Evolutionary conservation across 2,888 invertebrate species (phyloP).

Genomic region (Eupeodes latifasciatus): DNA sequence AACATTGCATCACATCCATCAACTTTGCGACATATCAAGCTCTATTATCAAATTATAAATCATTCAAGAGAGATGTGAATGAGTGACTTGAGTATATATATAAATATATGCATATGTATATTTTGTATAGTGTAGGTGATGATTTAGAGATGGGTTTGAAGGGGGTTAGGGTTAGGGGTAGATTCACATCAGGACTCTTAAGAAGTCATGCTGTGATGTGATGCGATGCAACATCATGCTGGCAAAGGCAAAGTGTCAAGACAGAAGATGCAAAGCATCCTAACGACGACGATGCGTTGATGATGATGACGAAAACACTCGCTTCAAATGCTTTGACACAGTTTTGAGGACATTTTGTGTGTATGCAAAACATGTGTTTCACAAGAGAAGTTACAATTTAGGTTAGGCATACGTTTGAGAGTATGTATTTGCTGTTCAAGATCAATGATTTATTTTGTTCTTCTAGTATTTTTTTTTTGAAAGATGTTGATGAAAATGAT

Average conservation of each 20-base stretch:
- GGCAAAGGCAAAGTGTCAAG: slow-evolving; percentile 43
- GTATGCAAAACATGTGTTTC: slow-evolving; percentile 60
- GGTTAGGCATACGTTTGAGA: background rate
- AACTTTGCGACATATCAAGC: slow-evolving; percentile 71
- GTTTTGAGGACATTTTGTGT: slow-evolving; percentile 60
- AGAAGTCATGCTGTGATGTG: slow-evolving; percentile 17
- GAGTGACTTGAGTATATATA: background rate
- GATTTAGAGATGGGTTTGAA: background rate
- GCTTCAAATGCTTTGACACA: slow-evolving; percentile 56
- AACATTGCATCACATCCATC: slow-evolving; percentile 70
- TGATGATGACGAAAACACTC: slow-evolving; percentile 22
- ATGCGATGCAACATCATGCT: slow-evolving; percentile 24
- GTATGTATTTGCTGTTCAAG: background rate
- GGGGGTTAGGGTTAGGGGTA: background rate
- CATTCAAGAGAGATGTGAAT: slow-evolving; percentile 49
- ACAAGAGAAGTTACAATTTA: slow-evolving; percentile 56
- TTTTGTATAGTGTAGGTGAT: background rate
- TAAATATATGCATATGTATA: background rate
- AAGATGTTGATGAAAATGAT: slow-evolving; percentile 30
- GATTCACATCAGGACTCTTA: background rate
- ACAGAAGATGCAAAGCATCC: slow-evolving; percentile 52
- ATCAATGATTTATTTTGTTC: slow-evolving; percentile 51
- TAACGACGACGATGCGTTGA: background rate
- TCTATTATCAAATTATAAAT: slow-evolving; percentile 76
- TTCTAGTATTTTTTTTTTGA: background rate